Evolutionary conservation across 2,113 vertebrate genomes (phyloP).

Genomic region (Chloropsis hardwickii): DNA sequence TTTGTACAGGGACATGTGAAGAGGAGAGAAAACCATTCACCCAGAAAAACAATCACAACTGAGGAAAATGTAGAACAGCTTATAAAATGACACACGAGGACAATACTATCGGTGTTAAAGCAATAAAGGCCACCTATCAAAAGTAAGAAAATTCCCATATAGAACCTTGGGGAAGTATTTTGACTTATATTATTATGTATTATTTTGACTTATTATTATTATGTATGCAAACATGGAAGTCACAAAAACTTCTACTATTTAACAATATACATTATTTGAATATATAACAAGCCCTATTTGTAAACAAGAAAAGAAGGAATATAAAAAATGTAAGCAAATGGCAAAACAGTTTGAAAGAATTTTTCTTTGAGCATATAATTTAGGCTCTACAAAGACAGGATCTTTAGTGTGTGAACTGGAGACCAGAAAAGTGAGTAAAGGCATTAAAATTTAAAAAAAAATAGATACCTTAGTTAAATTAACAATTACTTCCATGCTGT

Average conservation of each 20-base stretch:
- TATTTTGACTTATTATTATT: too few relatives aligned
- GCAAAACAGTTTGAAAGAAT: neutral
- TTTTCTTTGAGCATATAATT: neutral
- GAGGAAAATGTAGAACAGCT: neutral
- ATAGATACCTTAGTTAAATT: neutral
- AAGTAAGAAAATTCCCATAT: neutral
- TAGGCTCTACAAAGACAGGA: neutral
- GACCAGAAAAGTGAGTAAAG: neutral
- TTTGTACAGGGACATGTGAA: neutral
- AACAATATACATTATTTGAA: neutral
- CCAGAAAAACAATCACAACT: neutral
- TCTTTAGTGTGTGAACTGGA: neutral
- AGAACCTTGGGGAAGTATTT: neutral
- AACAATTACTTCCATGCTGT: neutral
- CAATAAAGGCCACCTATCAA: neutral
- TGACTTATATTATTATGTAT: too few relatives aligned
- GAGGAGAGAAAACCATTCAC: neutral
- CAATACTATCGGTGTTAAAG: neutral
- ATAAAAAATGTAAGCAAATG: neutral
- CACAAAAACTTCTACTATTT: neutral
- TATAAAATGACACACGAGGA: neutral
- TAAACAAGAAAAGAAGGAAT: neutral
- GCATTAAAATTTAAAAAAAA: neutral
- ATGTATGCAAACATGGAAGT: neutral
- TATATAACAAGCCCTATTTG: neutral